Evolutionary conservation across 2,113 vertebrate genomes (phyloP).

Genomic region (Ranitomeya imitator): DNA sequence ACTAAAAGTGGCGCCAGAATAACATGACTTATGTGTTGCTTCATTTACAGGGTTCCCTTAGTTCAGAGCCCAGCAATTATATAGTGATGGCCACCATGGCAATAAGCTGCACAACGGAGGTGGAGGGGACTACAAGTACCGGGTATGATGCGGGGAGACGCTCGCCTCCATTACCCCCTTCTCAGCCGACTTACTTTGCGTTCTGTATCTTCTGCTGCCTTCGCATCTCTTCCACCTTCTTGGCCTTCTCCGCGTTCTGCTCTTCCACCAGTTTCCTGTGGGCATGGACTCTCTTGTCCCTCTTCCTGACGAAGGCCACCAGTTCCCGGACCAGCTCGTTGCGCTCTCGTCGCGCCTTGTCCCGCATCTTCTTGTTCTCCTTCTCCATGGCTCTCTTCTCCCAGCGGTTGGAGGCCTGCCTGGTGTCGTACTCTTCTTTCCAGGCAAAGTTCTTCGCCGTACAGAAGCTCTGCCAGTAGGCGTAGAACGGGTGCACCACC

Average conservation of each 20-base stretch:
- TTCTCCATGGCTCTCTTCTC: slow-evolving; percentile 98
- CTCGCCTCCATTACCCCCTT: too few relatives aligned
- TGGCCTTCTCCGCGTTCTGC: slow-evolving; percentile 89
- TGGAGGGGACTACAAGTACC: too few relatives aligned
- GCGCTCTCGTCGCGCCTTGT: slow-evolving; percentile 88
- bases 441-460: slow-evolving; percentile 91
- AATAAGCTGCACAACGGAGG: too few relatives aligned
- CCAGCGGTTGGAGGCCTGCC: slow-evolving; percentile 95
- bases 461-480: slow-evolving; percentile 97
- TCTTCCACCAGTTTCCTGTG: slow-evolving; percentile 90
- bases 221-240: slow-evolving; percentile 83
- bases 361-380: slow-evolving; percentile 92
- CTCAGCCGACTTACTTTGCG: slow-evolving; percentile 78
- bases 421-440: slow-evolving; percentile 94
- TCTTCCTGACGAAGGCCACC: slow-evolving; percentile 89
- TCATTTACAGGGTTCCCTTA: too few relatives aligned
- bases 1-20: too few relatives aligned
- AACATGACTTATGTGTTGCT: too few relatives aligned
- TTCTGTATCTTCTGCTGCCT: slow-evolving; percentile 87
- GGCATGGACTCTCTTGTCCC: slow-evolving; percentile 90
- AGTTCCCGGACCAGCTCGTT: slow-evolving; percentile 89
- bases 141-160: too few relatives aligned
- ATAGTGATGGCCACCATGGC: too few relatives aligned
- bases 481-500: slow-evolving; percentile 94
- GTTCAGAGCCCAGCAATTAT: too few relatives aligned